These are phyloP conservation scores for Archegozetes longisetosus DNA, from an alignment of 1,140 invertebrate genomes.

Conservation along the genomic window DNA sequence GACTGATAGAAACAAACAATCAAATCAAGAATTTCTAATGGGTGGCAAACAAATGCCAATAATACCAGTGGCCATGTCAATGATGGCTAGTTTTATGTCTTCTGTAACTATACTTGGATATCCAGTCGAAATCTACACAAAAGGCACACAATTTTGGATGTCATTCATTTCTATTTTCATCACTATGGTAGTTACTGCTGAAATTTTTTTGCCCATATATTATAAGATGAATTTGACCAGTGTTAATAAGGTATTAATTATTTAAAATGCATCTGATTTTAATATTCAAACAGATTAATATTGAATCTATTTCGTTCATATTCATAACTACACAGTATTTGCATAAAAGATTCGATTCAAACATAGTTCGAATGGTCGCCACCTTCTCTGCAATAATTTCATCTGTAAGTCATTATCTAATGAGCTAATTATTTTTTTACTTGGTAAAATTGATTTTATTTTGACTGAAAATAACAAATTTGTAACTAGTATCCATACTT, in stretches of 20 bases:
- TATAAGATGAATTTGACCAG: neutral
- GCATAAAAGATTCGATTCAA: neutral
- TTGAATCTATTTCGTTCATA: neutral
- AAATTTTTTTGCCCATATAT: neutral
- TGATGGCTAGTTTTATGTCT: constrained; percentile 25
- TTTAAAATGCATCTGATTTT: neutral
- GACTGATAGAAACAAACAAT: constrained; percentile 19
- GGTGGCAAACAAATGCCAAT: constrained; percentile 20
- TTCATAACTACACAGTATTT: neutral
- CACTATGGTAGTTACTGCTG: neutral
- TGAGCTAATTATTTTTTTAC: constrained; percentile 26
- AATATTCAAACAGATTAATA: neutral
- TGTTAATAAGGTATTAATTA: neutral
- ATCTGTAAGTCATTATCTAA: neutral
- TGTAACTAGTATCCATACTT: too few relatives aligned
- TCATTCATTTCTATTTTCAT: neutral
- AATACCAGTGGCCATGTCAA: constrained; percentile 22
- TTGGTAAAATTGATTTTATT: constrained; percentile 1
- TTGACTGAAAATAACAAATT: neutral
- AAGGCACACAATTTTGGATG: neutral
- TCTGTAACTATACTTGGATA: constrained; percentile 22
- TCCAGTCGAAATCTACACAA: constrained; percentile 19
- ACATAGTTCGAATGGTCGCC: neutral
- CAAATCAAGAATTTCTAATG: constrained; percentile 21
- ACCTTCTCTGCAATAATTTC: constrained; percentile 3